Percentiles rank a stretch among this genome's conserved stretches.
phyloP scores from a whole-genome alignment of 2,113 vertebrate species.

The Oenanthe melanoleuca region DNA sequence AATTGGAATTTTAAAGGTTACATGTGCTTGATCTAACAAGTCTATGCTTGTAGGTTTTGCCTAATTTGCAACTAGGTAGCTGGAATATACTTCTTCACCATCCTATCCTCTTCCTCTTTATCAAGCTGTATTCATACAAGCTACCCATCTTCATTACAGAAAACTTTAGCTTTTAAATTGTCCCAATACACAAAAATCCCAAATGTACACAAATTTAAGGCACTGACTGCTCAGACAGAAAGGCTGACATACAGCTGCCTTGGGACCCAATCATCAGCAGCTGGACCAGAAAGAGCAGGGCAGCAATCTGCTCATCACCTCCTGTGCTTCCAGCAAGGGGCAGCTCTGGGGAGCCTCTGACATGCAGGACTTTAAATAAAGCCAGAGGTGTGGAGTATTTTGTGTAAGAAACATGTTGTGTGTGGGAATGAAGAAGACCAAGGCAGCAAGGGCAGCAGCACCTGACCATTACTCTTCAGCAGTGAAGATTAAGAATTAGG shows the following conservation, averaged over 20 bases:
- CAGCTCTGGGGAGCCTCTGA: not conserved
- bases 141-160: not conserved
- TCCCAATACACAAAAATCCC: not conserved
- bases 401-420: accelerated
- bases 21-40: not conserved
- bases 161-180: not conserved
- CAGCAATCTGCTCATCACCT: not conserved
- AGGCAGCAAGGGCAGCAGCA: not conserved
- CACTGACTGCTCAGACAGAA: not conserved
- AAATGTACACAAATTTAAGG: not conserved
- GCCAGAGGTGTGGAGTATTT: not conserved
- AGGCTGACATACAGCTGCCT: not conserved
- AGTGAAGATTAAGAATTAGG: not conserved
- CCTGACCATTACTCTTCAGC: not conserved
- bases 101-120: not conserved
- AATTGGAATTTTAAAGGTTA: not conserved
- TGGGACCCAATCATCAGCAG: not conserved
- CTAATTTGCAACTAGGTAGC: not conserved
- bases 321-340: not conserved
- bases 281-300: not conserved
- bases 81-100: not conserved
- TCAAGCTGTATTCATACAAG: not conserved
- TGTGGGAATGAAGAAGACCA: not conserved
- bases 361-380: not conserved
- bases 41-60: not conserved